Base-by-base conservation (phyloP, 2,888 invertebrate species). In the Dicranocentrus wangi region DNA sequence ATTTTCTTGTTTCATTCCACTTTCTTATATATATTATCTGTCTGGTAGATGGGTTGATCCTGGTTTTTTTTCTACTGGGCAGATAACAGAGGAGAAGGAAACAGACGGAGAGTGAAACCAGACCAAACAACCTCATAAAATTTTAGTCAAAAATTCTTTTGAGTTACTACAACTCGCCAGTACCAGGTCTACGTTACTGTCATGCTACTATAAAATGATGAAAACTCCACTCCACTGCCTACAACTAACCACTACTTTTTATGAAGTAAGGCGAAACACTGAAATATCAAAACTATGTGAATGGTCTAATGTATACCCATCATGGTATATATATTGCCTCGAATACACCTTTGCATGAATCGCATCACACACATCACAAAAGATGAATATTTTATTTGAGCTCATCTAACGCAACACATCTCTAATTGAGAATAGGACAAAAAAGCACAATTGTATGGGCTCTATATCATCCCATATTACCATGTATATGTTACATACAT, bases 91-190 rank as follows among this genome's bases (percentile, higher is more conserved):
- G n/a, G 17, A 32, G 42, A 8, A 17, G 23, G 43, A 27, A 43
- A 60, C 23, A 58, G 15, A 23, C 43, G 23, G 43, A 15, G 43
- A 39, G 23, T 39, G 43, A 63, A 73, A 73, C 51, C 73, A 61
- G 72, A 72, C 72, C 19, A 63, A 65, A 19, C 73, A 51, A 63
- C 53, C 63, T 39, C 39, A 63, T 63, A 72, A 73, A 73, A 73
- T 61, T 71, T 71, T 47, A 60, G 47, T 2, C 27, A 71, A 72
- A 51, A 73, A 73, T 73, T 63, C 63, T 61, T 73, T 53, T 10
- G 39, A 73, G 63, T 63, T 51, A 53, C 53, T 63, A 73, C 73
- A 63, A 73, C 5, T n/a, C 10, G 25, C 25, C 55, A 55, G 43
- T 13, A 43, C 43, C 15, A 39, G 5, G 13, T 47, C 2, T n/a